These are phyloP conservation scores for Acanthosepion esculentum DNA, from an alignment of 2,888 invertebrate species.

Conservation along the genomic window DNA sequence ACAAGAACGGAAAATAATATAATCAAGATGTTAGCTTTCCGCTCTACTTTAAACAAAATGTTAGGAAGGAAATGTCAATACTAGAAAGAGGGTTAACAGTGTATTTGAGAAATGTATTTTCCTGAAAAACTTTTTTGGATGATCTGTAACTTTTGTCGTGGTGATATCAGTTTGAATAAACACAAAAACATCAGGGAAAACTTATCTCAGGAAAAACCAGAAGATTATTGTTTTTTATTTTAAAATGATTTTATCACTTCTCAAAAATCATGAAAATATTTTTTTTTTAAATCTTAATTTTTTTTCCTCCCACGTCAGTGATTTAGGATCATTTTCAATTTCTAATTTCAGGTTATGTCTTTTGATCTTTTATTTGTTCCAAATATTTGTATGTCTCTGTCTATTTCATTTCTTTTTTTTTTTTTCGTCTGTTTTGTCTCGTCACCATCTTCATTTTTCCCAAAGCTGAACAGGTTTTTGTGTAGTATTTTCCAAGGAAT, in stretches of 20 bases:
- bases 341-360: background rate
- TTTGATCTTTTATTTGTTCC: background rate
- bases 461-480: background rate
- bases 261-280: no score
- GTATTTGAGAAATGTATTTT: no score
- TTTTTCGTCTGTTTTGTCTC: background rate
- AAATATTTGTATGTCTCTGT: background rate
- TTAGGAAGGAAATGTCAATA: no score
- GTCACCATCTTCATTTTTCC: background rate
- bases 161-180: background rate
- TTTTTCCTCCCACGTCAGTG: background rate
- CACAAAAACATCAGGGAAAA: background rate
- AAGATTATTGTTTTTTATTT: no score
- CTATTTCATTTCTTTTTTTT: background rate
- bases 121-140: no score
- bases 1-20: no score
- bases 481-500: background rate
- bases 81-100: no score
- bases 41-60: no score
- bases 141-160: background rate
- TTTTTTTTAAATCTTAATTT: no score
- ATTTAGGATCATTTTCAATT: background rate
- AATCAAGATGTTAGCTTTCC: no score
- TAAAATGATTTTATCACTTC: no score
- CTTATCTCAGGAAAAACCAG: no score